A percentile compares a stretch with the other conserved stretches of the same genome.
Evolutionary conservation across 2,888 invertebrate genomes (phyloP).

Genomic region (Eristalis intricaria): DNA sequence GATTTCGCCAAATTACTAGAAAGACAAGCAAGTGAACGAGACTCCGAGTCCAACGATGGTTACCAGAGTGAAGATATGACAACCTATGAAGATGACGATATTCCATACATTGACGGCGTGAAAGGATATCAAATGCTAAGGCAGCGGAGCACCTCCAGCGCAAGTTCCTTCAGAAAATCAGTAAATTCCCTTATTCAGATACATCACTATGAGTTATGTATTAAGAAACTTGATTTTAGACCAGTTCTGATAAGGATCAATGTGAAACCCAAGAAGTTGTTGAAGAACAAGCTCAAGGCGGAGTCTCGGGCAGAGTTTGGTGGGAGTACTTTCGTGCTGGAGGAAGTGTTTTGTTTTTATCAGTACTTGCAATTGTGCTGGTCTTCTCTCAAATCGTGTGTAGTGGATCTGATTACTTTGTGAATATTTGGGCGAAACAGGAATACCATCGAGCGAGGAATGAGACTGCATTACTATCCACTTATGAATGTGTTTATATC

Average conservation of each 20-base stretch:
- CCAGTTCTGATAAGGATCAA: conserved; percentile 75
- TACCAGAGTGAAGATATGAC: conserved; percentile 63
- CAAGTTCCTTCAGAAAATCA: conserved; percentile 76
- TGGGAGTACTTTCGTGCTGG: conserved; percentile 82
- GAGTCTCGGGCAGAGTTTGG: conserved; percentile 80
- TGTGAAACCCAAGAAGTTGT: conserved; percentile 75
- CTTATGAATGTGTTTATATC: conserved; percentile 79
- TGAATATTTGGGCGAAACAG: conserved; percentile 84
- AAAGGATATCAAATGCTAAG: conserved; percentile 77
- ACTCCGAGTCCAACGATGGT: conserved; percentile 47
- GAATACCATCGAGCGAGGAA: conserved; percentile 78
- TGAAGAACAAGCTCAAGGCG: conserved; percentile 81
- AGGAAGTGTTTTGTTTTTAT: conserved; percentile 81
- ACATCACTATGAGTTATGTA: too few species aligned
- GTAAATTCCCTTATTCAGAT: conserved; percentile 73
- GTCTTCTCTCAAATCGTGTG: conserved; percentile 83
- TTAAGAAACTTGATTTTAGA: conserved; percentile 66
- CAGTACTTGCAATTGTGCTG: conserved; percentile 81
- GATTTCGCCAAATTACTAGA: conserved; percentile 83
- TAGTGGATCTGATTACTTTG: conserved; percentile 85
- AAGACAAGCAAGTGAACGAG: conserved; percentile 74
- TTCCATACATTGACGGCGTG: conserved; percentile 80
- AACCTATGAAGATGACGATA: conserved; percentile 79
- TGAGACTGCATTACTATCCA: conserved; percentile 77
- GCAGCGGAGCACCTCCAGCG: conserved; percentile 74